Percentiles rank a stretch among this genome's conserved stretches.
Conservation (phyloP, 2,888 invertebrate species). For the Mechanitis mazaeus region DNA sequence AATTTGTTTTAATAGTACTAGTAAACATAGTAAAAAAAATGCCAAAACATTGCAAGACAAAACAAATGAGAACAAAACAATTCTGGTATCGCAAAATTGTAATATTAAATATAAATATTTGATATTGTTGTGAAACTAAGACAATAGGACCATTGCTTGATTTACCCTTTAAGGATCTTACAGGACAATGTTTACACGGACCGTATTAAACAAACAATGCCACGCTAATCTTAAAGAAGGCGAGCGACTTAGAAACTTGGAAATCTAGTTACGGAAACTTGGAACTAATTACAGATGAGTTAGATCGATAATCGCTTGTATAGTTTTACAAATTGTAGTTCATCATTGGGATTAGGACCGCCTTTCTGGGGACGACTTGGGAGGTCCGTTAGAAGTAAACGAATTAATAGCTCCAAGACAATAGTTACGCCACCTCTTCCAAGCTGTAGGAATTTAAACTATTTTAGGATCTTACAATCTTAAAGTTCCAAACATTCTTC, state of each 20-base stretch:
- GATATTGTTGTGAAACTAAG: background rate
- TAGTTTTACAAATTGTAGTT: constrained; percentile 36
- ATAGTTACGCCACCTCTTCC: constrained; percentile 25
- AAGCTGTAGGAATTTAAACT: constrained; percentile 29
- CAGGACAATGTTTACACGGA: constrained; percentile 15
- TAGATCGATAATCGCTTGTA: constrained; percentile 22
- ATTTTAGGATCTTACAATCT: constrained; percentile 32
- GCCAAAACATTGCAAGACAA: no score
- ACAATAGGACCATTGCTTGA: background rate
- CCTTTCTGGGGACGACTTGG: constrained; percentile 51
- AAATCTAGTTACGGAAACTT: constrained; percentile 25
- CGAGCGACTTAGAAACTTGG: constrained; percentile 11
- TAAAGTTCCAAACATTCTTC: constrained; percentile 6
- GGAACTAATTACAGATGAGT: constrained; percentile 15
- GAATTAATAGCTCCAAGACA: constrained; percentile 59
- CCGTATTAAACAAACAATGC: constrained; percentile 23
- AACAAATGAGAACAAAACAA: no score
- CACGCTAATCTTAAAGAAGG: constrained; percentile 20
- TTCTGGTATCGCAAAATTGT: background rate
- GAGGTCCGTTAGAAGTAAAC: constrained; percentile 53
- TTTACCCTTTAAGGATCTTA: constrained; percentile 12
- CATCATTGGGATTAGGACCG: constrained; percentile 48
- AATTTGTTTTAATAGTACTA: no score
- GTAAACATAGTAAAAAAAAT: no score
- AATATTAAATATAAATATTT: background rate